Evolutionary conservation across 2,888 invertebrate species (phyloP).

Genomic region (Cataglyphis livida): DNA sequence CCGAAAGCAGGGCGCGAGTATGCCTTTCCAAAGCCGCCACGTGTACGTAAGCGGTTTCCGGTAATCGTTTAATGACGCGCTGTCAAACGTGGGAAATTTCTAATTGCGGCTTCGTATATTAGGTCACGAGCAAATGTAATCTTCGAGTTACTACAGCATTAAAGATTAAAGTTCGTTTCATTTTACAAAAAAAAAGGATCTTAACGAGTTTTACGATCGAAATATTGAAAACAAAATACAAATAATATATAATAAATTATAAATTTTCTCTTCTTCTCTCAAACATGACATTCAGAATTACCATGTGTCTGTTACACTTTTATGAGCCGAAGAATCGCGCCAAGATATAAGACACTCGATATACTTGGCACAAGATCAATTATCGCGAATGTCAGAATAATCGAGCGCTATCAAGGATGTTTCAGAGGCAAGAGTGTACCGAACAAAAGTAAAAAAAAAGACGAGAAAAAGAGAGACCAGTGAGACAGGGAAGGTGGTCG

Average conservation of each 20-base stretch:
- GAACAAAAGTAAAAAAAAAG: background rate
- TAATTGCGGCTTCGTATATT: constrained; percentile 2
- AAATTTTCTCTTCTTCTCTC: background rate
- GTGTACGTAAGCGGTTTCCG: constrained; percentile 34
- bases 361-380: constrained; percentile 7
- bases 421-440: constrained; percentile 11
- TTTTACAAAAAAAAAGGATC: background rate
- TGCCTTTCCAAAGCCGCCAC: constrained; percentile 26
- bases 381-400: constrained; percentile 15
- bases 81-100: constrained; percentile 31
- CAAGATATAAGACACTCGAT: background rate
- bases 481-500: constrained; percentile 42
- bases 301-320: background rate
- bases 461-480: constrained; percentile 30
- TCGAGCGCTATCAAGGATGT: constrained; percentile 29
- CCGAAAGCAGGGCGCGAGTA: background rate
- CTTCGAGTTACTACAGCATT: background rate
- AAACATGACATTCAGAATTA: background rate
- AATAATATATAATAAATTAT: background rate
- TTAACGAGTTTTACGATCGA: background rate
- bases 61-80: constrained; percentile 37
- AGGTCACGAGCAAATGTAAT: background rate
- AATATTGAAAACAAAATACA: background rate
- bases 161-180: background rate
- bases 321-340: background rate